Evolutionary conservation across 53 echinoderm and acorn worm species (phyloP).

Genomic region (Paracentrotus lividus): DNA sequence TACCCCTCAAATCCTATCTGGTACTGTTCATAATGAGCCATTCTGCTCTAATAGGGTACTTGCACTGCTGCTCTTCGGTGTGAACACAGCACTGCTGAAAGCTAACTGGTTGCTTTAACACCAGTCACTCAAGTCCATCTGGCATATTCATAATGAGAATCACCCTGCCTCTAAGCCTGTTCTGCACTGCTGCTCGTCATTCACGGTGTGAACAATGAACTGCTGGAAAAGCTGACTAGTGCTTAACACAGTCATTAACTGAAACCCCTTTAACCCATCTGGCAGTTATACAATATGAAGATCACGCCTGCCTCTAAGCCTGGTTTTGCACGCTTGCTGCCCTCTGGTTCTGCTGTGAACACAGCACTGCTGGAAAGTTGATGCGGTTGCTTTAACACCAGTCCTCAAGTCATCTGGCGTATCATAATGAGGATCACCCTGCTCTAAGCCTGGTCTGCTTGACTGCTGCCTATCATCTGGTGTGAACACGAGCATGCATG

Average conservation of each 20-base stretch:
- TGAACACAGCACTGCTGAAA: background rate
- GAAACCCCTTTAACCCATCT: background rate
- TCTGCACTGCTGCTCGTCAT: background rate
- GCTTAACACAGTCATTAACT: background rate
- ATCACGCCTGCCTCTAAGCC: background rate
- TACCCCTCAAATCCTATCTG: background rate
- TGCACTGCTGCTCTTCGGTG: background rate
- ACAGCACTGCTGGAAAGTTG: too few relatives aligned
- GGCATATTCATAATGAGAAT: background rate
- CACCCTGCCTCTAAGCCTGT: background rate
- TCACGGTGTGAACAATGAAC: background rate
- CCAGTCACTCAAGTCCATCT: conserved; percentile 5
- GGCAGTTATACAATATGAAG: background rate
- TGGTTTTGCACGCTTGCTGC: too few relatives aligned
- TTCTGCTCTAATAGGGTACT: too few relatives aligned
- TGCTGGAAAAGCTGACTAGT: background rate
- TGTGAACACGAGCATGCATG: too few relatives aligned
- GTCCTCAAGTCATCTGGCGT: too few relatives aligned
- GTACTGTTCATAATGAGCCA: background rate
- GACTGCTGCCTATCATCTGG: too few relatives aligned
- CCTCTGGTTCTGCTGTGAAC: too few relatives aligned
- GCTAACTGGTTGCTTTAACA: background rate
- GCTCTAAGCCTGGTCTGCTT: too few relatives aligned
- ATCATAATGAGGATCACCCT: too few relatives aligned
- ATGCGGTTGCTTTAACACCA: too few relatives aligned